Percentiles rank a stretch among this genome's conserved stretches.
Evolutionary conservation across 2,888 invertebrate species (phyloP).

Genomic region (Antheraea yamamai): DNA sequence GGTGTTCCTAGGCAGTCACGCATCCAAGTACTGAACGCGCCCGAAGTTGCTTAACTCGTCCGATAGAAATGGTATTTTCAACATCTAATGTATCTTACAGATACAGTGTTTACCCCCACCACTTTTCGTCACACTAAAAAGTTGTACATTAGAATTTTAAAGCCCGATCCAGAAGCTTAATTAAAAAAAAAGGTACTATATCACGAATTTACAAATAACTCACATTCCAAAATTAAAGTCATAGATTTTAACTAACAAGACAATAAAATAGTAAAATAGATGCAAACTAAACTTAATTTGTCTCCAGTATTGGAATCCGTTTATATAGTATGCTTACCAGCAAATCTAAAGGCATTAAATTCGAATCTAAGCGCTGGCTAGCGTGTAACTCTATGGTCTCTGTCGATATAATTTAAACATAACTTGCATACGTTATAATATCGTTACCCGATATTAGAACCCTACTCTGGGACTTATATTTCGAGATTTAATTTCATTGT

Average conservation of each 20-base stretch:
- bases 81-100: no score
- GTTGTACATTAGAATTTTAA: no score
- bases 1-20: no score
- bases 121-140: no score
- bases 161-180: no score
- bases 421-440: constrained; percentile 21
- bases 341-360: not conserved
- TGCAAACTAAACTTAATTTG: not conserved
- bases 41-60: no score
- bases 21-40: no score
- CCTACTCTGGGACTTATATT: not conserved
- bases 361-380: not conserved
- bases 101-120: no score
- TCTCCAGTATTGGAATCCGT: not conserved
- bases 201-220: not conserved
- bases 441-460: constrained; percentile 16
- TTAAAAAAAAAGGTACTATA: no score
- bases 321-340: not conserved
- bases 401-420: constrained; percentile 23
- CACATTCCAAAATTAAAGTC: not conserved
- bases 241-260: not conserved
- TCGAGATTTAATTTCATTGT: not conserved
- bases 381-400: not conserved
- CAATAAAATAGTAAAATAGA: not conserved
- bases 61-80: no score